These are phyloP conservation scores for Aplidium turbinatum DNA, from an alignment of 23 tunicate genomes.

Conservation along the genomic window DNA sequence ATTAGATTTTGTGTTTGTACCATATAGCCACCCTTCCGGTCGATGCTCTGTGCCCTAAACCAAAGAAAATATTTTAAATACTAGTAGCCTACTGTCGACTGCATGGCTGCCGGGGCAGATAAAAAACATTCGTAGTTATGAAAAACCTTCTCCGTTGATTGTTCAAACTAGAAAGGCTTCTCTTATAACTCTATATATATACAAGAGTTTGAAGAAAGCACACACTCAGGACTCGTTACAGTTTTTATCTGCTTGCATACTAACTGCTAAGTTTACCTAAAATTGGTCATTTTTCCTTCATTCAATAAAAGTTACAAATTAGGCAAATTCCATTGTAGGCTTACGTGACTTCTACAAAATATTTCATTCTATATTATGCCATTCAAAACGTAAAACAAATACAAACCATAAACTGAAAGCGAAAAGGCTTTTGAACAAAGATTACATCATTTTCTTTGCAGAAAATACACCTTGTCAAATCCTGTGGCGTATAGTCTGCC, in stretches of 20 bases:
- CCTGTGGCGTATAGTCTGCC: slow-evolving; percentile 84
- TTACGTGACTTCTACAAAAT: no score
- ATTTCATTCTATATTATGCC: no score
- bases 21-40: slow-evolving; percentile 89
- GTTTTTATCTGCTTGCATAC: no score
- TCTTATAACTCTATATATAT: no score
- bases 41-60: slow-evolving; percentile 73
- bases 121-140: no score
- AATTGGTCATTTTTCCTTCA: no score
- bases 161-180: no score
- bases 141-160: no score
- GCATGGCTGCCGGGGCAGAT: no score
- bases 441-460: slow-evolving; percentile 56
- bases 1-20: slow-evolving; percentile 58
- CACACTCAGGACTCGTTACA: no score
- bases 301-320: not conserved
- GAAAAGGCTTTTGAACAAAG: slow-evolving; percentile 66
- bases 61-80: not conserved
- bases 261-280: no score
- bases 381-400: no score
- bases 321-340: not conserved
- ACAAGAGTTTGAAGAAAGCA: not conserved
- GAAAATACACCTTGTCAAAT: slow-evolving; percentile 59
- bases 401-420: slow-evolving; percentile 63
- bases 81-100: not conserved